Base-by-base conservation (phyloP, 2,888 invertebrate genomes). In the Sminthurides aquaticus region DNA sequence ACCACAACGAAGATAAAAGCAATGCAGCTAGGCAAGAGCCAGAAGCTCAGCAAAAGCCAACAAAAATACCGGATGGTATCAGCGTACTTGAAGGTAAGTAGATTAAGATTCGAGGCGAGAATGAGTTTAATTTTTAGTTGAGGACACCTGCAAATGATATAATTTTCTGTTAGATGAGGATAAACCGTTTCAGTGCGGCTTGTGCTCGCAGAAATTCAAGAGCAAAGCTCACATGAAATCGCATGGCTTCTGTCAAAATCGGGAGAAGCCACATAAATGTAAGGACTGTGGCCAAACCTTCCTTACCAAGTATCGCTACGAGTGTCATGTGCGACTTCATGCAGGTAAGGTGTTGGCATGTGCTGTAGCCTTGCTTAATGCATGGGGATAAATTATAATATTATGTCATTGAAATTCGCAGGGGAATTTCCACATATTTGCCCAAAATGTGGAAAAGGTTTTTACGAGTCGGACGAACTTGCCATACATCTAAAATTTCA, bases 281-380 rank as follows among this genome's bases (percentile, higher is more conserved):
- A 77, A 78, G 2, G 73, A 79, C 20, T 84, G 84, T 69, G 78
- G 73, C 1, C 81, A 87, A 82, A 82, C 83, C 60, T 90, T 90
- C 77, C 83, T 85, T 2, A 83, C 85, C 3, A 84, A 84, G 63
- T 86, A 87, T 0, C 90, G 90, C 77, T 84, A 84, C 70, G 85
- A 87, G 75, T 86, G 88, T 71, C 90, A 90, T 73, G 81, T 85
- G 77, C 81, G 85, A 20, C 84, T 84, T 25, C 89, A 90, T 74
- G 81, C 81, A 34, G 84, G 84, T 57, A n/a, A n/a, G n/a, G n/a
- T n/a, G n/a, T n/a, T n/a, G n/a, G n/a, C n/a, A n/a, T n/a, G n/a
- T n/a, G n/a, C n/a, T n/a, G n/a, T n/a, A n/a, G n/a, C n/a, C n/a
- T n/a, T n/a, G n/a, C n/a, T n/a, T n/a, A n/a, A n/a, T n/a, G n/a